A percentile compares a stretch with the other conserved stretches of the same genome.
These are phyloP conservation scores for Philotrypesis tridentata DNA, from an alignment of 1,140 invertebrate species.

Conservation along the genomic window DNA sequence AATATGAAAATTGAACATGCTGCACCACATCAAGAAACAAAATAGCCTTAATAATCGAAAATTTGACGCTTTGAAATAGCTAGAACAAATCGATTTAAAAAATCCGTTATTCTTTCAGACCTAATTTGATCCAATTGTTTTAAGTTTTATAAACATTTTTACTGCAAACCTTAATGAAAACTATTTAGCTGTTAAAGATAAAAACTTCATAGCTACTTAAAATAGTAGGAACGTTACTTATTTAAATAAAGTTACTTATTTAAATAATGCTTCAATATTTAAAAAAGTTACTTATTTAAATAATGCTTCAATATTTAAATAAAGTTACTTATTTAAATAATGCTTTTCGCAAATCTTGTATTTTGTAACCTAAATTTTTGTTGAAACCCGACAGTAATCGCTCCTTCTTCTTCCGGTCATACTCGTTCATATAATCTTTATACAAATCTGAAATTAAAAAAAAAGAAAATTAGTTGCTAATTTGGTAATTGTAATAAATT, in stretches of 20 bases:
- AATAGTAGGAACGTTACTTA: no score
- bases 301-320: no score
- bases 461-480: not conserved
- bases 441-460: not conserved
- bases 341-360: not conserved
- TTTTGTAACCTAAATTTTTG: not conserved
- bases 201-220: constrained; percentile 14
- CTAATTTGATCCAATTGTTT: constrained; percentile 7
- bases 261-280: no score
- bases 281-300: no score
- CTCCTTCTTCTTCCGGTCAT: not conserved
- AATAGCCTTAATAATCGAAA: constrained; percentile 18
- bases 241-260: no score
- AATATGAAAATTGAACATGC: constrained; percentile 12
- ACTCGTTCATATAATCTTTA: constrained; percentile 1
- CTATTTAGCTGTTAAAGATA: not conserved
- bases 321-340: not conserved
- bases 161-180: constrained; percentile 12
- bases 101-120: not conserved
- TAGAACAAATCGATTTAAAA: not conserved
- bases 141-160: constrained; percentile 25
- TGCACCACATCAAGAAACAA: constrained; percentile 17
- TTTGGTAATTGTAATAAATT: no score
- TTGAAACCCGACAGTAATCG: not conserved
- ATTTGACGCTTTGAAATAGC: not conserved